These are phyloP conservation scores for Phrynocephalus guinanensis DNA, from an alignment of 2,797 vertebrate genomes.

Conservation along the genomic window DNA sequence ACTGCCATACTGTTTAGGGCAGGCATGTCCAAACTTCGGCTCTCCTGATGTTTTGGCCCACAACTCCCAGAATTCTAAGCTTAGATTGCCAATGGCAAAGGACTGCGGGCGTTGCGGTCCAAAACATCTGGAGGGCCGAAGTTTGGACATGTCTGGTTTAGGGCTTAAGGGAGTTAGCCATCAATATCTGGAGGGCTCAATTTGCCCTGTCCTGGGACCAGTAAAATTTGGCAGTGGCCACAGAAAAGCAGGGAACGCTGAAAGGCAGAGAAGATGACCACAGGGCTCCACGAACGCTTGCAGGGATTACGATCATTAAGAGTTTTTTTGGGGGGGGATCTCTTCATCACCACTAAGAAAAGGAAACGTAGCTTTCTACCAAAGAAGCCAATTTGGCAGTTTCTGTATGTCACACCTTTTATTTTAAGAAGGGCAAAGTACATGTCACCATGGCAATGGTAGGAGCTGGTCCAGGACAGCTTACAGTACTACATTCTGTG, in stretches of 20 bases:
- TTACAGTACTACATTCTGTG: not conserved
- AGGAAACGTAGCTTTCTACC: not conserved
- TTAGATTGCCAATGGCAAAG: too few relatives aligned
- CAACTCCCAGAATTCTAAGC: too few relatives aligned
- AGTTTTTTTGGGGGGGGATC: too few relatives aligned
- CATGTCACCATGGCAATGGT: not conserved
- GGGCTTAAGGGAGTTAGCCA: not conserved
- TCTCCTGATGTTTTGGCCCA: too few relatives aligned
- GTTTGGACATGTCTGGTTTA: too few relatives aligned
- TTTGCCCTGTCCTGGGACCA: not conserved
- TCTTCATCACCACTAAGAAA: not conserved
- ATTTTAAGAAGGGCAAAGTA: not conserved
- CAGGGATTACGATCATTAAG: too few relatives aligned
- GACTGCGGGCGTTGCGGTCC: too few relatives aligned
- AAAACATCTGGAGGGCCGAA: too few relatives aligned
- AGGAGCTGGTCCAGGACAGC: not conserved
- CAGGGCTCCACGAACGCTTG: not conserved
- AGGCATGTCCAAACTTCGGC: too few relatives aligned
- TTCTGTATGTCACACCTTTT: not conserved
- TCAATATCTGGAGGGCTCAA: not conserved
- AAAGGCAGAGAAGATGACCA: not conserved
- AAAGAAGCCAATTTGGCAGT: not conserved
- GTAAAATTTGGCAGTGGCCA: not conserved
- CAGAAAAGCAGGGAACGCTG: not conserved
- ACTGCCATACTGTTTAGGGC: not conserved